Conservation (phyloP, 2,113 vertebrate species). For the Ictidomys tridecemlineatus region DNA sequence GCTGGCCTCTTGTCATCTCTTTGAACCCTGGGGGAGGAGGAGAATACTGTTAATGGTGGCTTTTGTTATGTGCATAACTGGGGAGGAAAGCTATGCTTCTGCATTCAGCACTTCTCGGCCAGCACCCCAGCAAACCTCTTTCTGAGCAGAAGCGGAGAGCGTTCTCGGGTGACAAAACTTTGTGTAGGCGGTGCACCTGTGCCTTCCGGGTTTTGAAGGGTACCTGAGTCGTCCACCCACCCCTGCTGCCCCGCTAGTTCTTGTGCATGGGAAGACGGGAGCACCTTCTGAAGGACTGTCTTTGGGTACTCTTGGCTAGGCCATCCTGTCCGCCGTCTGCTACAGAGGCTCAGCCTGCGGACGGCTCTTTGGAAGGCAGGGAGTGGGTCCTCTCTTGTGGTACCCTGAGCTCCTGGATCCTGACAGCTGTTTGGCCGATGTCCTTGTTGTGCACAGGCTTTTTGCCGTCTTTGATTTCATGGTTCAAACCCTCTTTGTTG, state of each 20-base stretch:
- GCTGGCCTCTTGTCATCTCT: constrained; percentile 30
- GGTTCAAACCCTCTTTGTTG: no score
- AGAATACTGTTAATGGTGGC: constrained; percentile 12
- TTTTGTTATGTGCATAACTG: background rate
- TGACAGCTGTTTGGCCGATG: background rate
- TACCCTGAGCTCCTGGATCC: background rate
- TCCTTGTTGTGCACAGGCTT: background rate
- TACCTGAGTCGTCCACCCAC: fast-evolving
- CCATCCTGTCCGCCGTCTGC: no score
- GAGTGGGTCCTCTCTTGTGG: background rate
- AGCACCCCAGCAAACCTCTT: background rate
- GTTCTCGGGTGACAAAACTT: background rate
- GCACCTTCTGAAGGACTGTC: background rate
- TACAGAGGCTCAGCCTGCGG: background rate
- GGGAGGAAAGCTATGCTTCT: background rate
- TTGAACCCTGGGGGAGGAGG: constrained; percentile 7
- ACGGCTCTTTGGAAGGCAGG: background rate
- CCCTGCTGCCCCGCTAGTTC: fast-evolving
- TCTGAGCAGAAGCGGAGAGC: background rate
- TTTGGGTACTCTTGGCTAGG: background rate
- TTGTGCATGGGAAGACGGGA: background rate
- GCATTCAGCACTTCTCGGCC: background rate
- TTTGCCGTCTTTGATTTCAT: background rate
- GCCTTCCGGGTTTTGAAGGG: background rate
- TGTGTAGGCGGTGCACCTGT: background rate